Evolutionary conservation across 2,888 invertebrate genomes (phyloP).

Genomic region (Tenthredo amoena): DNA sequence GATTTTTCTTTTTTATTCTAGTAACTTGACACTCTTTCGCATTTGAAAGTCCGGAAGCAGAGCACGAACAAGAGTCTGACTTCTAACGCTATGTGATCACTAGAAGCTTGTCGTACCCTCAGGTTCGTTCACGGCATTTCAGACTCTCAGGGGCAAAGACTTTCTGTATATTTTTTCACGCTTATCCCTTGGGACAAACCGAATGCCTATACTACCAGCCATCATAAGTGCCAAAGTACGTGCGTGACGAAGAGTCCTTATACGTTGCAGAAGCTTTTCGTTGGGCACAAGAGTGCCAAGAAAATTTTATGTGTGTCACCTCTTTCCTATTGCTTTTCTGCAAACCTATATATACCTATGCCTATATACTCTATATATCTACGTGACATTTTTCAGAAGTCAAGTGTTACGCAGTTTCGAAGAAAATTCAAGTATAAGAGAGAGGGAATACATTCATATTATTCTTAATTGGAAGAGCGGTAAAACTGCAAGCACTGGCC

Average conservation of each 20-base stretch:
- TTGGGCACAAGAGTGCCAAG: background rate
- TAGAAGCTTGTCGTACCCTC: background rate
- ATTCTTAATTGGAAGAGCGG: background rate
- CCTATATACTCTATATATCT: background rate
- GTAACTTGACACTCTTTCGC: conserved; percentile 20
- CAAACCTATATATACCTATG: background rate
- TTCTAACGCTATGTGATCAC: conserved; percentile 14
- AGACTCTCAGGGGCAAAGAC: background rate
- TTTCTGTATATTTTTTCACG: background rate
- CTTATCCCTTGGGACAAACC: background rate
- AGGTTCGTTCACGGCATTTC: conserved; percentile 10
- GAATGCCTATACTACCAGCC: background rate
- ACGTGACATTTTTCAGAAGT: background rate
- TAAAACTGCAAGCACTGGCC: background rate
- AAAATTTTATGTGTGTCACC: background rate
- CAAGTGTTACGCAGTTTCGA: background rate
- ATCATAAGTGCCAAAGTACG: background rate
- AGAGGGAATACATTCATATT: background rate
- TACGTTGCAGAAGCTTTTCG: background rate
- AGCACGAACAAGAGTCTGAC: conserved; percentile 4
- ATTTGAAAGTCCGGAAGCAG: background rate
- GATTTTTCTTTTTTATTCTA: background rate
- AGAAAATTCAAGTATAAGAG: background rate
- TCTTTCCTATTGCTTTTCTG: background rate
- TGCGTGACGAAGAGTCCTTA: background rate